A percentile compares a stretch with the other conserved stretches of the same genome.
Evolutionary conservation across 2,888 invertebrate genomes (phyloP).

Genomic region (Taphrorychus bicolor): DNA sequence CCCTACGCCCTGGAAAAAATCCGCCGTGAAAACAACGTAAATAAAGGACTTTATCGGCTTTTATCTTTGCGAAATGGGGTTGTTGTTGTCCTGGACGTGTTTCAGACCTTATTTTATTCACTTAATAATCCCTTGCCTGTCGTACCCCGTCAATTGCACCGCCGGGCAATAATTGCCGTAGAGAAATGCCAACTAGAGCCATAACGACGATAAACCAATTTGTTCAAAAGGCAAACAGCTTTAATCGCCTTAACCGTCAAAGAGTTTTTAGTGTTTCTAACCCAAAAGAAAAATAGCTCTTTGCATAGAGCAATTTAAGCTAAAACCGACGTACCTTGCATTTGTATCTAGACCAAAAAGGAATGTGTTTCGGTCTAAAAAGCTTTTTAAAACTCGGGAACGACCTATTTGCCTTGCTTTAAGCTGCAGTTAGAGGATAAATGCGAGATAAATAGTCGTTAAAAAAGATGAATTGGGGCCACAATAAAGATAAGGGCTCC

Average conservation of each 20-base stretch:
- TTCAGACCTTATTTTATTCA: slow-evolving; percentile 5
- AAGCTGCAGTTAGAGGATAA: slow-evolving; percentile 31
- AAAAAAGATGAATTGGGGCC: slow-evolving; percentile 31
- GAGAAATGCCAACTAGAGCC: neutral
- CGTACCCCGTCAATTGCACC: neutral
- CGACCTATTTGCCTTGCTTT: slow-evolving; percentile 34
- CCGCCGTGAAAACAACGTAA: slow-evolving; percentile 30
- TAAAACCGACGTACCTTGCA: slow-evolving; percentile 26
- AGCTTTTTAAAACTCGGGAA: slow-evolving; percentile 29
- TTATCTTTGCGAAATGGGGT: slow-evolving; percentile 8
- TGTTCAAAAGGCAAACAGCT: slow-evolving; percentile 28
- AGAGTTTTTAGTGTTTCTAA: slow-evolving; percentile 8
- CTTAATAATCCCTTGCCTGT: slow-evolving; percentile 2
- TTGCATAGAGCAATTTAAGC: slow-evolving; percentile 30
- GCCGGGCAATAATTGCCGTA: too few relatives aligned
- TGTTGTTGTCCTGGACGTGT: slow-evolving; percentile 4
- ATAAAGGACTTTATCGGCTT: slow-evolving; percentile 21
- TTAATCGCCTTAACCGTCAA: slow-evolving; percentile 31
- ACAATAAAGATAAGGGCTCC: slow-evolving; percentile 24
- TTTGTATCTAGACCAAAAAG: slow-evolving; percentile 28
- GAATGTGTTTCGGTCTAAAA: slow-evolving; percentile 33
- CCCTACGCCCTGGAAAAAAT: slow-evolving; percentile 26
- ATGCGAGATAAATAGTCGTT: slow-evolving; percentile 32
- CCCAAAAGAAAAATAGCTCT: slow-evolving; percentile 29
- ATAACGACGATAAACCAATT: slow-evolving; percentile 25